Evolutionary conservation across 2,888 invertebrate species (phyloP).

Genomic region (Hemicrepidius hirtus): DNA sequence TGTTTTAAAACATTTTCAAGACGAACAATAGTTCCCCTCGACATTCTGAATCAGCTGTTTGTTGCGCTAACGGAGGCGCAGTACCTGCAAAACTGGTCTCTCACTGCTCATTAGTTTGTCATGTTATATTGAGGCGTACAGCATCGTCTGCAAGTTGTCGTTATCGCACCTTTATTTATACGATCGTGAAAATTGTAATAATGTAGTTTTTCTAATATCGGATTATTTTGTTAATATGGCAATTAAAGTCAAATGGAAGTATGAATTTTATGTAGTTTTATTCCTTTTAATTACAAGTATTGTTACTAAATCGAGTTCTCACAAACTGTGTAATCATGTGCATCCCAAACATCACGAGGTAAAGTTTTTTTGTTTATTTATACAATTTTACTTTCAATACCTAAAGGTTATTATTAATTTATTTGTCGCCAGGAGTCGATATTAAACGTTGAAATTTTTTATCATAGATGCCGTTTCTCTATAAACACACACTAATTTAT

Average conservation of each 20-base stretch:
- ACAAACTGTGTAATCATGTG: conserved; percentile 59
- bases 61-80: conserved; percentile 40
- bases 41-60: conserved; percentile 41
- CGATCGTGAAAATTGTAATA: conserved; percentile 29
- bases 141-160: conserved; percentile 17
- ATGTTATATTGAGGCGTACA: conserved; percentile 16
- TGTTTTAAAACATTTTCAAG: conserved; percentile 18
- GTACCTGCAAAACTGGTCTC: conserved; percentile 31
- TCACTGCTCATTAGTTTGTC: conserved; percentile 38
- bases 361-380: conserved; percentile 28
- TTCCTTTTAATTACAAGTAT: conserved; percentile 25
- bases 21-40: conserved; percentile 34
- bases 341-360: conserved; percentile 60
- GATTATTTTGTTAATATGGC: conserved; percentile 61
- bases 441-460: neutral
- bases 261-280: conserved; percentile 47
- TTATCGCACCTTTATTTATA: conserved; percentile 32
- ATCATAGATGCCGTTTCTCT: too few relatives aligned
- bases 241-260: conserved; percentile 63
- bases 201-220: conserved; percentile 35
- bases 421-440: neutral
- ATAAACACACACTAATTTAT: too few relatives aligned
- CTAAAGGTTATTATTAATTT: neutral
- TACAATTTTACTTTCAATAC: neutral
- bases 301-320: conserved; percentile 46